Evolutionary conservation across 1,140 invertebrate genomes (phyloP).

Genomic region (Drosophila gunungcola): DNA sequence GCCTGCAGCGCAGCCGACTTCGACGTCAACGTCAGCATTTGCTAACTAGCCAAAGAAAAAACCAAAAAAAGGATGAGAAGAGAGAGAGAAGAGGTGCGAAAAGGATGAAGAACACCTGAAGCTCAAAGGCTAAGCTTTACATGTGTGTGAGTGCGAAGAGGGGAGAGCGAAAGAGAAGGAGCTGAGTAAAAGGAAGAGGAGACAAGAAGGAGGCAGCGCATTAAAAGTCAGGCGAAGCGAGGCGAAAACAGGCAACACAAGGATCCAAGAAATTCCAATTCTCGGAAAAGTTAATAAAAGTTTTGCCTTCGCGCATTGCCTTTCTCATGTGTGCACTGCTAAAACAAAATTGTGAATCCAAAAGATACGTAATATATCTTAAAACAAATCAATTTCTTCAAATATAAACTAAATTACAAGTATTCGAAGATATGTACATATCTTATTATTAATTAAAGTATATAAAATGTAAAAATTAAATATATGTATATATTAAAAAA

Average conservation of each 20-base stretch:
- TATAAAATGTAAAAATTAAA: too few relatives aligned
- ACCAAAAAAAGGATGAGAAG: slow-evolving; percentile 20
- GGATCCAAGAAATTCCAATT: slow-evolving; percentile 81
- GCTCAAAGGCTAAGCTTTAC: slow-evolving; percentile 47
- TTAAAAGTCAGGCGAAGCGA: slow-evolving; percentile 79
- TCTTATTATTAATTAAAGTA: too few relatives aligned
- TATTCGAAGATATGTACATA: too few relatives aligned
- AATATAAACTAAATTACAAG: too few relatives aligned
- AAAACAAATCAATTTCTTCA: too few relatives aligned
- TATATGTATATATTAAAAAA: too few relatives aligned
- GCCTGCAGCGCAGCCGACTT: slow-evolving; percentile 13
- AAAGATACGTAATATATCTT: too few relatives aligned
- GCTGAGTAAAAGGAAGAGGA: slow-evolving; percentile 10
- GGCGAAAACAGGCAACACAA: slow-evolving; percentile 74
- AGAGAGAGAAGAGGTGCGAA: slow-evolving; percentile 8
- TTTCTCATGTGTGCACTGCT: slow-evolving; percentile 54
- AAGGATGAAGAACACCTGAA: slow-evolving; percentile 72
- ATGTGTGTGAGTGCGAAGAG: slow-evolving; percentile 20
- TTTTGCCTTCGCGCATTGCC: slow-evolving; percentile 75
- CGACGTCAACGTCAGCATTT: slow-evolving; percentile 33
- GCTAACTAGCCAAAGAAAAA: slow-evolving; percentile 60
- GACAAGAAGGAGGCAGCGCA: slow-evolving; percentile 32
- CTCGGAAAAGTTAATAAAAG: slow-evolving; percentile 82
- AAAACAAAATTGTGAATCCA: too few relatives aligned
- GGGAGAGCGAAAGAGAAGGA: slow-evolving; percentile 5